Conservation (phyloP, 64 coral and sea anemone species). For the Porites lutea region DNA sequence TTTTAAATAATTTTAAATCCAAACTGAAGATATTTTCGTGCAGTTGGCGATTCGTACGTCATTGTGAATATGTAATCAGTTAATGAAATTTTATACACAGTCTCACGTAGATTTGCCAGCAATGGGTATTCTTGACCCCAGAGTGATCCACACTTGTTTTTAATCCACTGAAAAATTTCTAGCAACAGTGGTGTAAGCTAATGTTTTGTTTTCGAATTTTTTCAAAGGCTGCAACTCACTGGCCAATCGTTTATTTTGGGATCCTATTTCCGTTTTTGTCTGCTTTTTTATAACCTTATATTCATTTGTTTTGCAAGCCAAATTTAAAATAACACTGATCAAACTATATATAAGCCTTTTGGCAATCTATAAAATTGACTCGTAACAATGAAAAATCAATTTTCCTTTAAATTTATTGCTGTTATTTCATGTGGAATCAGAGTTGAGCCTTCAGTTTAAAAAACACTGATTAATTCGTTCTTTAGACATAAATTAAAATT, state of each 20-base stretch:
- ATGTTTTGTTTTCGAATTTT: too few species aligned
- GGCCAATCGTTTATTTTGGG: not conserved
- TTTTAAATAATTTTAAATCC: constrained; percentile 6
- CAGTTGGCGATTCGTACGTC: constrained; percentile 1
- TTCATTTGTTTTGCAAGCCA: constrained; percentile 13
- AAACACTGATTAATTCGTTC: too few species aligned
- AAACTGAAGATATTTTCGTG: constrained; percentile 8
- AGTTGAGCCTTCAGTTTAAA: not conserved
- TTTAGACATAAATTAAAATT: too few species aligned
- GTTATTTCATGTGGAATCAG: not conserved
- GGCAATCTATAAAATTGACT: too few species aligned
- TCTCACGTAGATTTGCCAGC: not conserved
- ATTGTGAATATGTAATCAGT: constrained; percentile 10
- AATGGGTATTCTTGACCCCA: not conserved
- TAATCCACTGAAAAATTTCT: too few species aligned
- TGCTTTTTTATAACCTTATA: not conserved
- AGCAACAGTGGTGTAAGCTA: too few species aligned
- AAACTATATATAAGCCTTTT: too few species aligned
- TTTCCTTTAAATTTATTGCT: not conserved
- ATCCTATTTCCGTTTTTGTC: not conserved
- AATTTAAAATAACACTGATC: not conserved
- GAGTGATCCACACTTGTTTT: too few species aligned
- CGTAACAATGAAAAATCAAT: not conserved
- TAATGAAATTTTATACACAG: not conserved
- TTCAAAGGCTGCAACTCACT: too few species aligned